A percentile compares a stretch with the other conserved stretches of the same genome.
Evolutionary conservation across 2,797 vertebrate species (phyloP).

Genomic region (Phoeniculus purpureus): DNA sequence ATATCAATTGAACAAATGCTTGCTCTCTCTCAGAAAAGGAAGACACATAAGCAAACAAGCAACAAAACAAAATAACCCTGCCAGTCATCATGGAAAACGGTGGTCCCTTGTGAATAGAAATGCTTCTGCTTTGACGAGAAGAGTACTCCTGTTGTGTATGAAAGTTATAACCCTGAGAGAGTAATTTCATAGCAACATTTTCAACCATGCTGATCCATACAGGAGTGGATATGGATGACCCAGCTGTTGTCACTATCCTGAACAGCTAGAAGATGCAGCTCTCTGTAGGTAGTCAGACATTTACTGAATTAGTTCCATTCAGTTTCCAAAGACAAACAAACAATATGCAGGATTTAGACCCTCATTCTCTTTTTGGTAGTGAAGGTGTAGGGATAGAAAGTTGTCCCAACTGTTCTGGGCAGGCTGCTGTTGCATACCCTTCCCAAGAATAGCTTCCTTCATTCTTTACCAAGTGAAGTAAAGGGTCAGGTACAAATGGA

Average conservation of each 20-base stretch:
- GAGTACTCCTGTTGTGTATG: neutral
- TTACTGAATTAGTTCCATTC: neutral
- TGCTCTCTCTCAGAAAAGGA: neutral
- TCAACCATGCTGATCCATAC: neutral
- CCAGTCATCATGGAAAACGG: neutral
- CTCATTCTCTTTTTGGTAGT: neutral
- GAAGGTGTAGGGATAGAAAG: neutral
- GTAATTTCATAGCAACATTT: neutral
- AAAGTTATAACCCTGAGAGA: neutral
- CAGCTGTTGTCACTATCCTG: neutral
- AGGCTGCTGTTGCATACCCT: neutral
- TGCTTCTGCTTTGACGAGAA: neutral
- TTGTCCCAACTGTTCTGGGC: neutral
- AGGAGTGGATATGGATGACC: neutral
- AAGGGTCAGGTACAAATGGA: neutral
- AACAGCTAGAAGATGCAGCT: neutral
- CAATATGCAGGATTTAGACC: neutral
- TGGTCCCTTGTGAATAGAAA: neutral
- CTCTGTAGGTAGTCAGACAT: neutral
- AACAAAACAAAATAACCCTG: conserved; percentile 23
- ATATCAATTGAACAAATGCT: conserved; percentile 27
- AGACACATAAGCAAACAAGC: neutral
- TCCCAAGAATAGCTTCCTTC: neutral
- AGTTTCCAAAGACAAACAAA: neutral
- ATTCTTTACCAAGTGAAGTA: neutral